Evolutionary conservation across 1,140 invertebrate species (phyloP), one percentile per base, ranked within the genome.

Genomic region (Agrilus planipennis): DNA sequence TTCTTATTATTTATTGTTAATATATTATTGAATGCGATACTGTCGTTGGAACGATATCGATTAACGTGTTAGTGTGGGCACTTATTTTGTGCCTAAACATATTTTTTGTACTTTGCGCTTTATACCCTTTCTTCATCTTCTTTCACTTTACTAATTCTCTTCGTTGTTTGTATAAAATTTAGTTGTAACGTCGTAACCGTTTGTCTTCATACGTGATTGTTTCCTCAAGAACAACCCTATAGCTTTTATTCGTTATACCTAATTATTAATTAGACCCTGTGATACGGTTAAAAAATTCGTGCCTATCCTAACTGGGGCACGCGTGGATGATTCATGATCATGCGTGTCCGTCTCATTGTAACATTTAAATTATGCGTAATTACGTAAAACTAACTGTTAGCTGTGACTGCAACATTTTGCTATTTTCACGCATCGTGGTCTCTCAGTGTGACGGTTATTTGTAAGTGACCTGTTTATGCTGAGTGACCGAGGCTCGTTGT

Each of bases 251-350:
- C 17, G 17, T 36, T 42, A 36, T 22, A 25, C 36, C 27, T 34
- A 34, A n/a, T 38, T 19, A 37, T 29, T 16, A 17, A 38, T 43
- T 37, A 27, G 12, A 11, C 29, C 50, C 47, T 55, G 47, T 55
- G 50, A 53, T 52, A 53, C 42, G 44, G 51, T 53, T 53, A 52
- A 47, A 55, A 53, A 51, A 51, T 54, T 46, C 28, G 47, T 55
- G 50, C 50, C 50, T 52, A 54, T 53, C 50, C 43, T 47, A 52
- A 47, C 41, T 28, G 45, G 39, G n/a, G n/a, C n/a, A n/a, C n/a
- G n/a, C n/a, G n/a, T n/a, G n/a, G n/a, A n/a, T n/a, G n/a, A n/a
- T n/a, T n/a, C n/a, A n/a, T n/a, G n/a, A n/a, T n/a, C n/a, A 51
- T 50, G 47, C 48, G 49, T 41, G n/a, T n/a, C n/a, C 41, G 34